Conservation (phyloP, 2,113 vertebrate species). For the Hippopotamus amphibius region DNA sequence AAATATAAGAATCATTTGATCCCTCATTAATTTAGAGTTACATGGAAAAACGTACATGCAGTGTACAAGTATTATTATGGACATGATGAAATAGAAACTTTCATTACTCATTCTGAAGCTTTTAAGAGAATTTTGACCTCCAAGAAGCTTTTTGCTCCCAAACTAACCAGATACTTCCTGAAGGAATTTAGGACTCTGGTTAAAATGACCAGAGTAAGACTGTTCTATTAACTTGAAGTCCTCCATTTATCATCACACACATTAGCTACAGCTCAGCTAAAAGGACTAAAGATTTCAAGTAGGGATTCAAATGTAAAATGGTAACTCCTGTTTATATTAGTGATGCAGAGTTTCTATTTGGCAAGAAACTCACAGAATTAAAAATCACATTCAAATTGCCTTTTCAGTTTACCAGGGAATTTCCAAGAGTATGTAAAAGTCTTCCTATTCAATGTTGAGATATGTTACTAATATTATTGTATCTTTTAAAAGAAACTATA, state of each 20-base stretch:
- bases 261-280: background rate
- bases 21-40: background rate
- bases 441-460: background rate
- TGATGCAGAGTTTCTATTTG: background rate
- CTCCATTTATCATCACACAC: background rate
- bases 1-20: background rate
- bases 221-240: background rate
- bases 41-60: background rate
- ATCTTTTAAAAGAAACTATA: background rate
- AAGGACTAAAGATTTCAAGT: background rate
- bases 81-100: background rate
- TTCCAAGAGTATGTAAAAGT: background rate
- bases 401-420: background rate
- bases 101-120: background rate
- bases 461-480: background rate
- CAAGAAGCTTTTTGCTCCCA: background rate
- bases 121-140: conserved; percentile 4
- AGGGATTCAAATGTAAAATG: background rate
- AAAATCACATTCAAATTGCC: background rate
- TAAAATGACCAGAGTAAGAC: conserved; percentile 18
- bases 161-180: background rate
- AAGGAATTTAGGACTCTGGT: background rate
- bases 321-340: background rate
- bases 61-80: background rate
- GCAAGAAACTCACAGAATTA: background rate